These are phyloP conservation scores for Hoplostethus mediterraneus DNA, from an alignment of 2,797 vertebrate genomes.

Conservation along the genomic window DNA sequence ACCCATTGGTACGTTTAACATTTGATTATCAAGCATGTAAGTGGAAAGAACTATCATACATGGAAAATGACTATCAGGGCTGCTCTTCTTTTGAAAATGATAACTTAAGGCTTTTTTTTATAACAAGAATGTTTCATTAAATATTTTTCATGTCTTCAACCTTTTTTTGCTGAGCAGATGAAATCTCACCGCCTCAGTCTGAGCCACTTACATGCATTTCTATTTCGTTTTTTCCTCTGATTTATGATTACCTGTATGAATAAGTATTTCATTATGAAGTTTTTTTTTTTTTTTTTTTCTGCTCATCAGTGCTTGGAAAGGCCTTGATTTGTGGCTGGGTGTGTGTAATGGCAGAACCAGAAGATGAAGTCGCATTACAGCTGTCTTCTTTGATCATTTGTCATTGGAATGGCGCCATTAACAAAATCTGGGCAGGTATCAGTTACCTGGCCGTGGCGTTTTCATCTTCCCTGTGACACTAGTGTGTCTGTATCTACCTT, in stretches of 20 bases:
- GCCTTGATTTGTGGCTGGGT: constrained; percentile 76
- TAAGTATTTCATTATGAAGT: constrained; percentile 71
- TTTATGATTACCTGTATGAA: constrained; percentile 72
- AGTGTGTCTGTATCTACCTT: constrained; percentile 41
- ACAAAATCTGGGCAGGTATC: constrained; percentile 81
- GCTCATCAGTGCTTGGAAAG: constrained; percentile 63
- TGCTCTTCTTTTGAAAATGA: constrained; percentile 15
- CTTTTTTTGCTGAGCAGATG: constrained; percentile 19
- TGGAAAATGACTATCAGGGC: not conserved
- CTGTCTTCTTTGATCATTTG: constrained; percentile 55
- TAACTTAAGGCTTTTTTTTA: constrained; percentile 7
- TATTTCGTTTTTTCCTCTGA: constrained; percentile 52
- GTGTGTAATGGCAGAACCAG: constrained; percentile 67
- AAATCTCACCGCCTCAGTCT: constrained; percentile 20
- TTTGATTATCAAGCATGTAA: constrained; percentile 20
- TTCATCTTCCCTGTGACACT: constrained; percentile 65
- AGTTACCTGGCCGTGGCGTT: constrained; percentile 66
- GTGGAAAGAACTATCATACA: not conserved
- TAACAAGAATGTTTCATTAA: constrained; percentile 4
- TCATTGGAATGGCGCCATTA: constrained; percentile 76
- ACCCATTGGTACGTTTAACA: constrained; percentile 7
- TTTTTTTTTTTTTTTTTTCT: constrained; percentile 61
- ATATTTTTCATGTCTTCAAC: not conserved
- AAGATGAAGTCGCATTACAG: constrained; percentile 79
- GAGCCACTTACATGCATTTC: constrained; percentile 25